Base-by-base conservation (phyloP, 2,888 invertebrate species). In the Serripes groenlandicus region DNA sequence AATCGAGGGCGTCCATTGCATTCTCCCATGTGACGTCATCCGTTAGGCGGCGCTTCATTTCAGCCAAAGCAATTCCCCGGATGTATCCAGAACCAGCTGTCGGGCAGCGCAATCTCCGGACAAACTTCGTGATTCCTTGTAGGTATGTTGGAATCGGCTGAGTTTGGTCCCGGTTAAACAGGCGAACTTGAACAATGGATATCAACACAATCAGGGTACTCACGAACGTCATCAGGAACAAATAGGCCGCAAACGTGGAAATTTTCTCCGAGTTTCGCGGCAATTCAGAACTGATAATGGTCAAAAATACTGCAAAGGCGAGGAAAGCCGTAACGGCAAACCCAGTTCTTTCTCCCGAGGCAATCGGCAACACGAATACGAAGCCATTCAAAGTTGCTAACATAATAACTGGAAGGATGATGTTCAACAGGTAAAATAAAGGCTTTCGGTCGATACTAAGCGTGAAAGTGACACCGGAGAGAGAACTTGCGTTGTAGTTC, bases 371-470 rank as follows among this genome's bases (percentile, higher is more conserved):
- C 9, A 72, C 82, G 68, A 86, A 86, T 9, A 86, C 86, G 42
- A 83, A 86, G 0, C 75, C 75, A 49, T 86, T 86, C 34, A 86
- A 28, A 26, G 78, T 26, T 3, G 83, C 83, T 34, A 86, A 66
- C 82, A 84, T 81, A 3, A 86, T 75, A 18, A 86, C 86, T 21
- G 86, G 86, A 49, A 86, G 49, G 7, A 86, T 74, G 28, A 86
- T 84, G 52, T 86, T 86, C 11, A 86, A 49, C 3, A 86, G 76
- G 62, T 86, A 86, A 60, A 77, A 86, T 28, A 86, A 66, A 15
- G 86, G 86, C 32, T 86, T 86, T 56, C 86, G 70, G 35, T 84
- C 81, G 56, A 86, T 68, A 30, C 72, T 71, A 3, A 84, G 56
- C 0, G 80, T 68, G 64, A 86, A 84, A 15, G 75, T 82, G 0